Base-by-base conservation (phyloP, 92 coral and sea anemone genomes). In the Metridium senile region DNA sequence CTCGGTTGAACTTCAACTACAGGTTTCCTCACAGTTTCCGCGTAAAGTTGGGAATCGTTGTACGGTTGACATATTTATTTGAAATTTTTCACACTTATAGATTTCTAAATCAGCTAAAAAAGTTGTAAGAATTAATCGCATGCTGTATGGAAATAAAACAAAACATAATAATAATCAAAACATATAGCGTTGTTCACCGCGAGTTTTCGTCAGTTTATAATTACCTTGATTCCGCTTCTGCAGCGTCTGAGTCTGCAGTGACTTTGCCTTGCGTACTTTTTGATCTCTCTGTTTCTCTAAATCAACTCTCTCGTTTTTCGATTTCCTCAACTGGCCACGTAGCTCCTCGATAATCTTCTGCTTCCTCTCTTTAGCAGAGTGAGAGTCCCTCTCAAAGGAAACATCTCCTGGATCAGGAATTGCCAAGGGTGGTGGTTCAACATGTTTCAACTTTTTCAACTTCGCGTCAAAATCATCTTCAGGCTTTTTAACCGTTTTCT, bases 191-290 rank as follows among this genome's bases (percentile, higher is more conserved):
- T n/a, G n/a, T n/a, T n/a, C n/a, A n/a, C n/a, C n/a, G n/a, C n/a
- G n/a, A n/a, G n/a, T n/a, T n/a, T n/a, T n/a, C n/a, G n/a, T n/a
- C 17, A 4, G 49, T 39, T 39, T 39, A 6, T 13, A 39, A 89
- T 22, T 62, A 95, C 99, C 75, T 83, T 96, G 99, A 78, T 87
- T 93, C 58, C 97, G 80, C 79, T 90, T 89, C 74, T 96, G 97
- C 26, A 93, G 69, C 27, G 87, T 96, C 71, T 96, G 95, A 39
- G 92, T 89, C 86, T 96, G 99, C 33, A 96, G 46, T 49, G 89
- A 84, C 74, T 96, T 96, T 19, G 97, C 97, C 21, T 88, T 82
- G 59, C 93, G 93, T 34, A 96, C 88, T 76, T 92, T 87, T 26
- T 26, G 31, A 59, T 59, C 66, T 28, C 88, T 47, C 68, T 82